Conservation (phyloP, 1,140 invertebrate genomes). For the Ips typographus region DNA sequence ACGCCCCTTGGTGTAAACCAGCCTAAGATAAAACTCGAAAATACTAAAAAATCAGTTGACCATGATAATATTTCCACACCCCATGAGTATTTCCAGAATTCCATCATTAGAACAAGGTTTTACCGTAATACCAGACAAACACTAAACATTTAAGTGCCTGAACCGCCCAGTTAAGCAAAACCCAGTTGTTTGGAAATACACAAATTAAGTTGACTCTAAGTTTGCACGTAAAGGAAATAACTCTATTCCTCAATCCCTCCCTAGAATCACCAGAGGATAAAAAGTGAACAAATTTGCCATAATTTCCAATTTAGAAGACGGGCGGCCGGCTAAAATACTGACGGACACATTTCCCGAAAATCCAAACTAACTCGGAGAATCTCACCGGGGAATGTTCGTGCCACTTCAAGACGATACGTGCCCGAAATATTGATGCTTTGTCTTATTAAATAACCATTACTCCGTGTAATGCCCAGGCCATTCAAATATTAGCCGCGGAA, state of each 20-base stretch:
- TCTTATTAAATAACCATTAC: constrained; percentile 37
- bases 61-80: no score
- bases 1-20: no score
- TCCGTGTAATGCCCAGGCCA: constrained; percentile 28
- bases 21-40: no score
- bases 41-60: no score
- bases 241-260: background rate
- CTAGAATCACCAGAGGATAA: constrained; percentile 16
- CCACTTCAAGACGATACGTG: constrained; percentile 32
- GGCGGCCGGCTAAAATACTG: constrained; percentile 25
- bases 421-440: constrained; percentile 30
- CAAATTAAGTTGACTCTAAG: no score
- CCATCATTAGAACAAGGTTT: no score
- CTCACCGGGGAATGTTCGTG: constrained; percentile 30
- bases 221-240: background rate
- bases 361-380: constrained; percentile 28
- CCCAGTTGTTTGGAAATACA: no score
- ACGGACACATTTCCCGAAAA: constrained; percentile 28
- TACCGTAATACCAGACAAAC: no score
- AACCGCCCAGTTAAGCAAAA: no score
- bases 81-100: no score
- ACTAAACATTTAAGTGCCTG: no score
- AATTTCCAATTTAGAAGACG: constrained; percentile 34
- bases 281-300: constrained; percentile 21
- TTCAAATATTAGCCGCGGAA: constrained; percentile 33